Conservation (phyloP, 2,888 invertebrate species). For the Chaetogeoica ovagalla region DNA sequence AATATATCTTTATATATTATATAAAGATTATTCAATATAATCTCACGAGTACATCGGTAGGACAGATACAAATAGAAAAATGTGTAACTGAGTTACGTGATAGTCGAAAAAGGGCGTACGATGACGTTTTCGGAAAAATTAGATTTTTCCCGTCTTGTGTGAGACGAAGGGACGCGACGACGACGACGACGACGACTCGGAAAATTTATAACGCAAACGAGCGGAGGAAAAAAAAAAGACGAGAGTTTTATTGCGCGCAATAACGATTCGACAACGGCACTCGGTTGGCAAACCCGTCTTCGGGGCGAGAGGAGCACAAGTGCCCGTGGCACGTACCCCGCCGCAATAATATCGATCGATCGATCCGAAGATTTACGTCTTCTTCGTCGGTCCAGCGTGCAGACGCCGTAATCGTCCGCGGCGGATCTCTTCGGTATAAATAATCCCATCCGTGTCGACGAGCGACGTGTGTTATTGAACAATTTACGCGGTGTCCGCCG, state of each 20-base stretch:
- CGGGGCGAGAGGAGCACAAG: slow-evolving; percentile 19
- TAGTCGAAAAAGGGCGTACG: too few species aligned
- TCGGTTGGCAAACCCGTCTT: slow-evolving; percentile 16
- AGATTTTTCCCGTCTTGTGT: too few species aligned
- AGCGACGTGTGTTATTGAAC: not conserved
- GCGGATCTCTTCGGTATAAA: slow-evolving; percentile 44
- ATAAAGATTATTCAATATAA: too few species aligned
- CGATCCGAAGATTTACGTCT: slow-evolving; percentile 33
- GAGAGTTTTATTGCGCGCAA: slow-evolving; percentile 7
- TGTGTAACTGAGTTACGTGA: too few species aligned
- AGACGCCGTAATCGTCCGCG: slow-evolving; percentile 2
- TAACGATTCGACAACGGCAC: slow-evolving; percentile 33
- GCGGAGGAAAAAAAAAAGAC: not conserved
- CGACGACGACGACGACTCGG: not conserved
- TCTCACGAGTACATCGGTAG: too few species aligned
- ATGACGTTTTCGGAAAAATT: too few species aligned
- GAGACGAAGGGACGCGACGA: too few species aligned
- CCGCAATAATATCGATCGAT: slow-evolving; percentile 49
- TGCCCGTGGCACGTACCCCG: too few species aligned
- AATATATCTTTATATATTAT: too few species aligned
- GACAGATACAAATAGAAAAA: too few species aligned
- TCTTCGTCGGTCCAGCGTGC: not conserved
- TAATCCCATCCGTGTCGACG: not conserved
- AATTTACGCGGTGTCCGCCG: too few species aligned
- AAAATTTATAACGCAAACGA: not conserved